Conservation (phyloP, 2,888 invertebrate species). For the Drosophila vallismaia region DNA sequence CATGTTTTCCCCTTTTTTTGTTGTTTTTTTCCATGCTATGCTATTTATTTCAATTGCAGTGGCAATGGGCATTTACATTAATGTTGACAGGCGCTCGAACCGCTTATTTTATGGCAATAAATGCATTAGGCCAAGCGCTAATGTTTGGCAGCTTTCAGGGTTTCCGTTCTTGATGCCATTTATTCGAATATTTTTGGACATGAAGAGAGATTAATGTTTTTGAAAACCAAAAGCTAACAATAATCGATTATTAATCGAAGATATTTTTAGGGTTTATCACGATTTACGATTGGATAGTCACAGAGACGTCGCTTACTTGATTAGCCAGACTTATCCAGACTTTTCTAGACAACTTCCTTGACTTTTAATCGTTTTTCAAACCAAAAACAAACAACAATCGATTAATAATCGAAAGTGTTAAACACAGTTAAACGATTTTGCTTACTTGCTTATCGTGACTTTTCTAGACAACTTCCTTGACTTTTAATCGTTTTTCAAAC, state of each 20-base stretch:
- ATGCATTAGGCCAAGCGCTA: conserved; percentile 21
- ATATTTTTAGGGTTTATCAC: too few species aligned
- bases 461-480: not conserved
- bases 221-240: not conserved
- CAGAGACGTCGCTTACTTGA: too few species aligned
- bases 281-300: too few species aligned
- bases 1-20: conserved; percentile 17
- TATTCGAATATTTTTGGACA: too few species aligned
- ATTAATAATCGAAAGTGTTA: too few species aligned
- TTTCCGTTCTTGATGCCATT: not conserved
- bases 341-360: too few species aligned
- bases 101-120: conserved; percentile 38
- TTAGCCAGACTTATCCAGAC: too few species aligned
- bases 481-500: not conserved
- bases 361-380: too few species aligned
- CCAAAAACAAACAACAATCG: too few species aligned
- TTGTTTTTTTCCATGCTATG: not conserved
- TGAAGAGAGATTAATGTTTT: not conserved
- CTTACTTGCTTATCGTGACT: too few species aligned
- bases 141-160: not conserved
- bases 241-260: too few species aligned
- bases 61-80: conserved; percentile 36
- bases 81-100: conserved; percentile 17
- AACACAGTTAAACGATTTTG: too few species aligned
- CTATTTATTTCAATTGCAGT: conserved; percentile 14